A percentile compares a stretch with the other conserved stretches of the same genome.
Evolutionary conservation across 2,113 vertebrate genomes (phyloP).

Genomic region (Sorex araneus): DNA sequence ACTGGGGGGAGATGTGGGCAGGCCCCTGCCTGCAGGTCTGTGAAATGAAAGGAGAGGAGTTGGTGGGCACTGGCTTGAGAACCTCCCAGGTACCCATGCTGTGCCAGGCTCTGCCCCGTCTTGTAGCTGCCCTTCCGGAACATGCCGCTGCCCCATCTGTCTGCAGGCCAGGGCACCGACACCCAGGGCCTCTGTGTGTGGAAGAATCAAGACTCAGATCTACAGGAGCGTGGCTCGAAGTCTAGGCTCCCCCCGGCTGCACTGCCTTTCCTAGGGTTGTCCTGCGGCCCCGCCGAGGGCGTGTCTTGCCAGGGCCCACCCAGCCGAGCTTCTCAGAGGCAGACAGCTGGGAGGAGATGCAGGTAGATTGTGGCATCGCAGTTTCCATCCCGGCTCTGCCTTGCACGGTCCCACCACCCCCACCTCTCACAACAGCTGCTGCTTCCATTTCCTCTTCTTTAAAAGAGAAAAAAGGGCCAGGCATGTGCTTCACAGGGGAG

Average conservation of each 20-base stretch:
- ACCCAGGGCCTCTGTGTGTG: not conserved
- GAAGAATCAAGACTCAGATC: accelerated
- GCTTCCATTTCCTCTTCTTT: not conserved
- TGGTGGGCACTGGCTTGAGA: not conserved
- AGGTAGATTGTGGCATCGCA: accelerated
- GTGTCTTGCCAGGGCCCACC: not conserved
- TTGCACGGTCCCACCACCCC: not conserved
- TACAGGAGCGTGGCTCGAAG: not conserved
- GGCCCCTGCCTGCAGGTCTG: not conserved
- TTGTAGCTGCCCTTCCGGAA: not conserved
- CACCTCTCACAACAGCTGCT: accelerated
- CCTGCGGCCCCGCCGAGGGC: not conserved
- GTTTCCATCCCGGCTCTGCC: not conserved
- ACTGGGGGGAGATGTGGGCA: too few species aligned
- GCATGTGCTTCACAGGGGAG: too few species aligned
- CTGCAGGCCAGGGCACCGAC: not conserved
- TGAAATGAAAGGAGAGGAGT: too few species aligned
- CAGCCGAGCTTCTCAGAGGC: accelerated
- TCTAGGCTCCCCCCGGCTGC: accelerated
- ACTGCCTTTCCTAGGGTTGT: not conserved
- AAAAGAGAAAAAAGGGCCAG: not conserved
- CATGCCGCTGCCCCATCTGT: not conserved
- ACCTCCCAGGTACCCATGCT: accelerated
- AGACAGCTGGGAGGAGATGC: not conserved
- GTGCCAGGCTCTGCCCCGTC: accelerated